Base-by-base conservation (phyloP, 2,113 vertebrate species). In the Hyaena hyaena region DNA sequence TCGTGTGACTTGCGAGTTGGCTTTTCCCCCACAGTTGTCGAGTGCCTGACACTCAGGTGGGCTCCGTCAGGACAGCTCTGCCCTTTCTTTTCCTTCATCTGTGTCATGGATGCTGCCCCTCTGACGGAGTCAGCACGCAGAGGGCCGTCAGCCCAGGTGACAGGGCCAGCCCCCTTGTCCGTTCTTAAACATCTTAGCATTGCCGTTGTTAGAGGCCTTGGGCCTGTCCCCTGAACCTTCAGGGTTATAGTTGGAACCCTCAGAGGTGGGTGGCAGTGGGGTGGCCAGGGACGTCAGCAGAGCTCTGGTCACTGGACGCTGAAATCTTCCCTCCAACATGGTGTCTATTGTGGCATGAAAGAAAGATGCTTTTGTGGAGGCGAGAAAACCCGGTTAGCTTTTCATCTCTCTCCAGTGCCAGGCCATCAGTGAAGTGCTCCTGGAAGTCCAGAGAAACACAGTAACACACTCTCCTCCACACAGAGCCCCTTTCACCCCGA, bases 351-450 rank as follows among this genome's bases (percentile, higher is more conserved):
- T 55, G 76, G 86, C 19, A 86, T 98, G 95, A 98, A 98, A 97
- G 98, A 95, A 98, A 97, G 98, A 95, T 86, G 90, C 97, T 91
- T 98, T 97, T 98, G 97, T 98, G 71, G 87, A 80, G 71, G 31
- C 35, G 5, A 85, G 82, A 82, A 88, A 63, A 58, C 58, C 92
- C 5, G 0, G 76, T 84, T 81, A 86, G 73, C 80, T 69, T 82
- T 31, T 93, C 93, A 9, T 89, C 65, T 91, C 43, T 45, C 43
- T 81, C 26, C 6, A 55, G 65, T 77, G 92, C 92, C 61, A 39
- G 93, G 65, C 84, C 53, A 45, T 35, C 58, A 31, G 92, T 15
- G 35, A 35, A 69, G 68, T 17, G 58, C 88, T 97, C 95, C 90
- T 90, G 95, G 71, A 69, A 81, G 86, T 35, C 15, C 48, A 48